Conservation (phyloP, 2,113 vertebrate species). For the Illadopsis cleaveri region DNA sequence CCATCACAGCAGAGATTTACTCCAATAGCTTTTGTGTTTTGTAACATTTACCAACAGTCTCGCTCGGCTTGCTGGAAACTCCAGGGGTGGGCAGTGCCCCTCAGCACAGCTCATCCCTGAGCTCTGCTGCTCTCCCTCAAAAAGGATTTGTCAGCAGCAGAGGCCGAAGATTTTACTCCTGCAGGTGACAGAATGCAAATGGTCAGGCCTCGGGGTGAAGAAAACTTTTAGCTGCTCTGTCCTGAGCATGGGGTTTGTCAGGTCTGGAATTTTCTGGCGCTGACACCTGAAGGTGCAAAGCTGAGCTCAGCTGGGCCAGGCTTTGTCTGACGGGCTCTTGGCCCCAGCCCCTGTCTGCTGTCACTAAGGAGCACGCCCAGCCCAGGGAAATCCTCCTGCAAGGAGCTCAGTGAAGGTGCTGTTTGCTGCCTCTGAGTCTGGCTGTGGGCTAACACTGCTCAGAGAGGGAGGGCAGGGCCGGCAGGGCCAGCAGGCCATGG, state of each 20-base stretch:
- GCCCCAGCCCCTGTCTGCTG: not conserved
- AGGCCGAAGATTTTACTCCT: not conserved
- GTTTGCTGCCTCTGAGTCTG: not conserved
- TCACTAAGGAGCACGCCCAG: not conserved
- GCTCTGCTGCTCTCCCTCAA: not conserved
- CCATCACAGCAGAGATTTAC: not conserved
- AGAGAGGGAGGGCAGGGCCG: not conserved
- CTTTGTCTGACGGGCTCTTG: not conserved
- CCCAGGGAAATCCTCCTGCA: not conserved
- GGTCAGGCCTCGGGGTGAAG: not conserved
- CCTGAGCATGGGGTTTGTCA: not conserved
- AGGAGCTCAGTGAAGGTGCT: not conserved
- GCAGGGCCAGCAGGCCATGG: not conserved
- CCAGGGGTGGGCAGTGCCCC: not conserved
- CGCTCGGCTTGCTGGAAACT: not conserved
- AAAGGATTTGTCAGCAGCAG: not conserved
- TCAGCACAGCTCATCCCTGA: not conserved
- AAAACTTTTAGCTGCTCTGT: not conserved
- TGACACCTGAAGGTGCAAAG: not conserved
- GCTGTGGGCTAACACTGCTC: not conserved
- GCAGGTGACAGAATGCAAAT: not conserved
- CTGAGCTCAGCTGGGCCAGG: rapidly evolving
- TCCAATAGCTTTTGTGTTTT: not conserved
- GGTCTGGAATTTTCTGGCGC: not conserved
- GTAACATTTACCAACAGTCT: not conserved